phyloP scores from a whole-genome alignment of 2,113 vertebrate species.

The Hydropotes inermis region DNA sequence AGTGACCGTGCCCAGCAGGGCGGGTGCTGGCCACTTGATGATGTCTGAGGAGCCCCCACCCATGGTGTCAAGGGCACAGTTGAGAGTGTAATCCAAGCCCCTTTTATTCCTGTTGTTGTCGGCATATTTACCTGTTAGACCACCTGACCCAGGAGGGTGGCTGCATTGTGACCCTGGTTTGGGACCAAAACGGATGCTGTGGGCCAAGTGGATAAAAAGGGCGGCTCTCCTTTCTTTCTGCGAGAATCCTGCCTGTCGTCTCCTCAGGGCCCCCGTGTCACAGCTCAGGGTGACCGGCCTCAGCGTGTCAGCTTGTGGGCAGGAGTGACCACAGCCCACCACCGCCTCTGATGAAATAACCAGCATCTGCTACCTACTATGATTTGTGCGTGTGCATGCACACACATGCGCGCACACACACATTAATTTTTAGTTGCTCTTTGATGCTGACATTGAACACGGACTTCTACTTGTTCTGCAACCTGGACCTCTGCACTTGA shows the following conservation, averaged over 20 bases:
- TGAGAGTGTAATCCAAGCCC: background rate
- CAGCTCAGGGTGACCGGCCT: background rate
- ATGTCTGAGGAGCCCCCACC: background rate
- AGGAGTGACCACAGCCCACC: background rate
- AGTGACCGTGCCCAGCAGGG: background rate
- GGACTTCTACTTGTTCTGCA: background rate
- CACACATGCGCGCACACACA: background rate
- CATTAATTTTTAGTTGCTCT: background rate
- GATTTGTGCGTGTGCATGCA: background rate
- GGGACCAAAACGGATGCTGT: rapidly evolving
- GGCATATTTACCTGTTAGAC: background rate
- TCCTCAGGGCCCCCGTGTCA: rapidly evolving
- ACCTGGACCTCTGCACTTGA: background rate
- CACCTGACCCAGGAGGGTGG: rapidly evolving
- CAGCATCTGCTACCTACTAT: background rate
- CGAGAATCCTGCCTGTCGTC: background rate
- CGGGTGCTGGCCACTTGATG: rapidly evolving
- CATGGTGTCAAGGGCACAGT: rapidly evolving
- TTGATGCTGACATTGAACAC: slow-evolving; percentile 3
- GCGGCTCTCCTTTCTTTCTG: rapidly evolving
- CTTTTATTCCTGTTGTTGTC: rapidly evolving
- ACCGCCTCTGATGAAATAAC: background rate
- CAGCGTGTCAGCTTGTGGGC: background rate
- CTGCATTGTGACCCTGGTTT: background rate
- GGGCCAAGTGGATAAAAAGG: background rate